A percentile compares a stretch with the other conserved stretches of the same genome.
Conservation (phyloP, 2,888 invertebrate genomes). For the Anoncus sp. region DNA sequence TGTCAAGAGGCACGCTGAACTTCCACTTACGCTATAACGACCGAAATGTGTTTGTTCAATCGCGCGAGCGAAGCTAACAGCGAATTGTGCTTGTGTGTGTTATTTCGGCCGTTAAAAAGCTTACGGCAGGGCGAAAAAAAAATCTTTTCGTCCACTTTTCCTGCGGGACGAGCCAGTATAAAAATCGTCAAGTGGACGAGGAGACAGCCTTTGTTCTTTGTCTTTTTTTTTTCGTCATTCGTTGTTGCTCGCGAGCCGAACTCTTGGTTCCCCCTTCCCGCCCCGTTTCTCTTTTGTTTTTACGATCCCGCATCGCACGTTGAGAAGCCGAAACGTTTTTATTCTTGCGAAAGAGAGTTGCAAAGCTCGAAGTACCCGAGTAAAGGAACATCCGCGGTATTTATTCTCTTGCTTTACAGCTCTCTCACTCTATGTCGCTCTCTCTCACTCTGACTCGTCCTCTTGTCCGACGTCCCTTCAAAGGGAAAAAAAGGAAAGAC, state of each 20-base stretch:
- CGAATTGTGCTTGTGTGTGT: too few relatives aligned
- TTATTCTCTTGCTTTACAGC: too few relatives aligned
- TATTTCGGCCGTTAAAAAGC: too few relatives aligned
- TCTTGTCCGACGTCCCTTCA: conserved; percentile 38
- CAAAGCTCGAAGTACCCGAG: conserved; percentile 38
- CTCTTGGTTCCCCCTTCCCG: conserved; percentile 25
- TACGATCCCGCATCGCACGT: conserved; percentile 50
- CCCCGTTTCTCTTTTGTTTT: conserved; percentile 51
- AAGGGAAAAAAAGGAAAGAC: conserved; percentile 12
- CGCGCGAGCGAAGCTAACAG: too few relatives aligned
- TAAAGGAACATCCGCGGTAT: too few relatives aligned
- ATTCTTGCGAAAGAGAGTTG: conserved; percentile 43
- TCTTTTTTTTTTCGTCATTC: conserved; percentile 37
- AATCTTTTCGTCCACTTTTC: neutral
- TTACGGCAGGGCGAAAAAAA: too few relatives aligned
- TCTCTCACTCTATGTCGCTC: conserved; percentile 30
- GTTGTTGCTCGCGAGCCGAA: conserved; percentile 18
- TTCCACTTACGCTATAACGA: conserved; percentile 74
- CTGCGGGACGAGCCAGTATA: neutral
- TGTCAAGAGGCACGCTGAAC: conserved; percentile 77
- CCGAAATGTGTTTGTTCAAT: too few relatives aligned
- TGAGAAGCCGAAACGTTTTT: conserved; percentile 56
- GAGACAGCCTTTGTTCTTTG: neutral
- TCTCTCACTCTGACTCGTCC: conserved; percentile 16
- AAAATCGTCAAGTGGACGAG: too few relatives aligned